These are phyloP conservation scores for Physocephala rufipes DNA, from an alignment of 2,888 invertebrate species.

Conservation along the genomic window DNA sequence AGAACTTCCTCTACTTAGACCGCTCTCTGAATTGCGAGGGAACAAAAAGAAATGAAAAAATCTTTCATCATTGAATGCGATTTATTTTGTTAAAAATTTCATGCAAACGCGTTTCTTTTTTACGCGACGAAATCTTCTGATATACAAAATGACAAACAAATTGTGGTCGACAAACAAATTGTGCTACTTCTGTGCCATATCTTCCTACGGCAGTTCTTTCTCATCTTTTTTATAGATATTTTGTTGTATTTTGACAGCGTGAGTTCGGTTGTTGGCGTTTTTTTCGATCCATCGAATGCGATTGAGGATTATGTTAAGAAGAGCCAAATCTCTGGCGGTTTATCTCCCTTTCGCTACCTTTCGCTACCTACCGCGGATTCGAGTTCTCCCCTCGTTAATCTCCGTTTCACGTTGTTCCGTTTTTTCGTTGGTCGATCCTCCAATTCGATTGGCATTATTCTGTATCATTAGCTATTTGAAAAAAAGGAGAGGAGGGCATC, in stretches of 20 bases:
- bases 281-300: conserved; percentile 7
- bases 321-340: neutral
- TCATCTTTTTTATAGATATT: too few relatives aligned
- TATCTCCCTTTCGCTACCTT: neutral
- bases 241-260: too few relatives aligned
- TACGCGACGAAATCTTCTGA: neutral
- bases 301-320: conserved; percentile 29
- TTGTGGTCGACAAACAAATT: conserved; percentile 18
- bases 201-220: neutral
- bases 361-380: neutral
- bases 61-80: conserved; percentile 29
- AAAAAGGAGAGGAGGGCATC: neutral
- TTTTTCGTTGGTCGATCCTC: neutral
- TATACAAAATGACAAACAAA: conserved; percentile 2
- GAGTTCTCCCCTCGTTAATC: neutral
- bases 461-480: conserved; percentile 25
- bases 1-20: neutral
- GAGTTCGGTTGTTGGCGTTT: neutral
- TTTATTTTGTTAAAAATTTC: conserved; percentile 27
- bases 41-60: conserved; percentile 7
- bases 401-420: neutral
- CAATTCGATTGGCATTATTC: conserved; percentile 23
- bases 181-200: neutral
- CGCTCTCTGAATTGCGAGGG: neutral
- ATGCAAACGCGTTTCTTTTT: conserved; percentile 17